Base-by-base conservation (phyloP, 2,113 vertebrate genomes). In the Macquaria australasica region DNA sequence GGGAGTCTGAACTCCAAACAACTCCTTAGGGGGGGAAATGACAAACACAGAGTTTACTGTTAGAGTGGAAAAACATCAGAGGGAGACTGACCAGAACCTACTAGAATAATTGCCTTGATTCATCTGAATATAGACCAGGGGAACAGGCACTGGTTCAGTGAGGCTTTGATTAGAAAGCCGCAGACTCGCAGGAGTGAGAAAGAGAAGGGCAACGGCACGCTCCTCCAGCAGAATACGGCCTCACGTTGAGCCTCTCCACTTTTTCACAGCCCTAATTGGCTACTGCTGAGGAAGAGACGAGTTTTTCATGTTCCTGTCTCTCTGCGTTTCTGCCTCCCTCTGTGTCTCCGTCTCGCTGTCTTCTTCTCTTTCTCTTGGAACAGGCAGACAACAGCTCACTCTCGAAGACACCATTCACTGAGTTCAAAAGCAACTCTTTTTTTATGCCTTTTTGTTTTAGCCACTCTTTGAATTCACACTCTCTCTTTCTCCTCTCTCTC, bases 231-330 rank as follows among this genome's bases (percentile, higher is more conserved):
- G 86, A 89, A 71, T 59, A 73, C 15, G 51, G 84, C 50, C 66
- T 81, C 87, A 85, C 82, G 67, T 83, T 51, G 76, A 79, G 84
- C 84, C 78, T 84, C 87, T 83, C 78, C 41, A 21, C 74, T 63
- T 86, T 82, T 92, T 90, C 85, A 77, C 73, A 83, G 56, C 82
- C 73, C 45, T 94, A 94, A 95, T 95, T 95, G 93, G 93, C 91
- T 69, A 20, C 89, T 82, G 86, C 86, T 81, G 87, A 85, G 83
- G 77, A 84, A 45, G 81, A 91, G 82, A 88, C 41, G 1, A 77
- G 80, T 81, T 84, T 89, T 87, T 87, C 85, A 82, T 82, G 84
- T 90, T 67, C 72, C 75, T 82, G 82, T 82, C 81, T 87, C 68
- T 60, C 59, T 77, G 71, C 39, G 25, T 83, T 48, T 83, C 83